These are phyloP conservation scores for Psephotus haematonotus DNA, from an alignment of 2,113 vertebrate genomes.

Conservation along the genomic window DNA sequence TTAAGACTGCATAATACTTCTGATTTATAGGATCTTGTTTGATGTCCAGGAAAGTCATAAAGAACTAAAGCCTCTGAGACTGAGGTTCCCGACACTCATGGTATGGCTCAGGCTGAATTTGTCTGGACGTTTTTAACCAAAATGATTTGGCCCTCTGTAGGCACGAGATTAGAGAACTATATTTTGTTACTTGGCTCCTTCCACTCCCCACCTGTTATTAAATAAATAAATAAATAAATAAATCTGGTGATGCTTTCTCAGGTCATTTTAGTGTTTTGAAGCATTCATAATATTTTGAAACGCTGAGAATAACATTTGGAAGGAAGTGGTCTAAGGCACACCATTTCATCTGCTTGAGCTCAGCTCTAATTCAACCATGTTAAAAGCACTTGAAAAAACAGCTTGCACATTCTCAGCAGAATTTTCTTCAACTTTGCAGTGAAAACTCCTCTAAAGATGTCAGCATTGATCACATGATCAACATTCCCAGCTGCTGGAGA, in stretches of 20 bases:
- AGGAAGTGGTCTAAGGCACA: neutral
- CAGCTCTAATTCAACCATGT: neutral
- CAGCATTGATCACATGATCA: neutral
- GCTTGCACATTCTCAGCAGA: neutral
- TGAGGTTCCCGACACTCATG: neutral
- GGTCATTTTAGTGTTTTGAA: neutral
- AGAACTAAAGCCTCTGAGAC: neutral
- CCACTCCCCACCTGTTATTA: neutral
- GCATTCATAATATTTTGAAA: neutral
- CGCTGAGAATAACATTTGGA: neutral
- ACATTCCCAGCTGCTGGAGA: neutral
- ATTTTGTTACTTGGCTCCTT: neutral
- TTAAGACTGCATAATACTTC: conserved; percentile 16
- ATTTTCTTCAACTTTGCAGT: neutral
- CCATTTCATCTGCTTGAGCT: neutral
- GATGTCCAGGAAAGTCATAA: neutral
- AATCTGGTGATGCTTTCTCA: neutral
- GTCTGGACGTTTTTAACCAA: neutral
- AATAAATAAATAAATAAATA: neutral
- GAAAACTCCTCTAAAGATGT: neutral
- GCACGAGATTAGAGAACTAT: neutral
- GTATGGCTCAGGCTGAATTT: neutral
- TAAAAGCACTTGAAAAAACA: neutral
- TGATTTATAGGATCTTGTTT: neutral
- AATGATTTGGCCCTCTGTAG: neutral